Evolutionary conservation across 2,113 vertebrate genomes (phyloP).

Genomic region (Xyliphius kryptos): DNA sequence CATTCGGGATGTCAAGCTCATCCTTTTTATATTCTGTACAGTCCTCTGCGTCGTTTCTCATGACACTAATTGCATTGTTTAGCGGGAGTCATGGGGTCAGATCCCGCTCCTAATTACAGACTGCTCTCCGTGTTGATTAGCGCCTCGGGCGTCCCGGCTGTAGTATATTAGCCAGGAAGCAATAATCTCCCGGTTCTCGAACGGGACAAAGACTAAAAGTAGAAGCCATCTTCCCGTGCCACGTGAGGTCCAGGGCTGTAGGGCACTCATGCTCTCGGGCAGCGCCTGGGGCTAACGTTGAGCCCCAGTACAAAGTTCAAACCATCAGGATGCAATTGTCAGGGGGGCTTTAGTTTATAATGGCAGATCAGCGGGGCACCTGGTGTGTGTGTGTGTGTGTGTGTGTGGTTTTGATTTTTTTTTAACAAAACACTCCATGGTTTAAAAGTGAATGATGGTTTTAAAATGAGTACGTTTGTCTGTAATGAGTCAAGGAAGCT

Average conservation of each 20-base stretch:
- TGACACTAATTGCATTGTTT: slow-evolving; percentile 43
- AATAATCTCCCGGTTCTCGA: slow-evolving; percentile 30
- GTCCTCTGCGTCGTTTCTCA: slow-evolving; percentile 13
- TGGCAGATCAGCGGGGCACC: slow-evolving; percentile 12
- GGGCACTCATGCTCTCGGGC: slow-evolving; percentile 13
- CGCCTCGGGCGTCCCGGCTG: slow-evolving; percentile 33
- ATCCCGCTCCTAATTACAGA: slow-evolving; percentile 43
- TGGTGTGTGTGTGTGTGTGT: too few species aligned
- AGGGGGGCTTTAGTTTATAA: slow-evolving; percentile 15
- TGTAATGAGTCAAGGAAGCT: slow-evolving; percentile 11
- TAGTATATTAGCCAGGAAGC: slow-evolving; percentile 43
- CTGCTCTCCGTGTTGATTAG: slow-evolving; percentile 27
- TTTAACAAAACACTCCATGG: background rate
- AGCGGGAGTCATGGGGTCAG: slow-evolving; percentile 34
- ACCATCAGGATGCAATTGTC: slow-evolving; percentile 12
- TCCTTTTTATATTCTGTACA: too few species aligned
- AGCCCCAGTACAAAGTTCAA: slow-evolving; percentile 12
- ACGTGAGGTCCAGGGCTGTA: background rate
- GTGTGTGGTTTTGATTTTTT: too few species aligned
- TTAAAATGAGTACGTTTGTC: background rate
- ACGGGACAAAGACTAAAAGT: slow-evolving; percentile 25
- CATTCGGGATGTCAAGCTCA: too few species aligned
- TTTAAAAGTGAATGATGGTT: slow-evolving; percentile 9
- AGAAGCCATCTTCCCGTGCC: slow-evolving; percentile 28
- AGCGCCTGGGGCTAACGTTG: slow-evolving; percentile 11